These are phyloP conservation scores for Meteorus cinctellus DNA, from an alignment of 2,888 invertebrate genomes.

Conservation along the genomic window DNA sequence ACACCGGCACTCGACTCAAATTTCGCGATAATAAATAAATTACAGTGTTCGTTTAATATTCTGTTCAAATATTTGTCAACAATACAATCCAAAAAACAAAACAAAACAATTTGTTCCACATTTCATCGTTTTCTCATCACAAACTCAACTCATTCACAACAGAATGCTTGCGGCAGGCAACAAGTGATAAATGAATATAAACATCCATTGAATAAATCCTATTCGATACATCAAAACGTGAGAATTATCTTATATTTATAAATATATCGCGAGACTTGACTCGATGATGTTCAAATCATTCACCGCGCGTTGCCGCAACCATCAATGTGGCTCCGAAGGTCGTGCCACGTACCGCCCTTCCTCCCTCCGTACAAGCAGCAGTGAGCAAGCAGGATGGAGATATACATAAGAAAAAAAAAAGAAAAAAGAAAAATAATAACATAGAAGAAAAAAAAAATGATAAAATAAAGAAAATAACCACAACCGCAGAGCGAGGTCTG, in stretches of 20 bases:
- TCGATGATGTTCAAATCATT: slow-evolving; percentile 16
- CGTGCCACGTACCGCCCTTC: slow-evolving; percentile 32
- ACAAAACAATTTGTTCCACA: no score
- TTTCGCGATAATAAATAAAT: no score
- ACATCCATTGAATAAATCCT: not conserved
- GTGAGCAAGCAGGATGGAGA: not conserved
- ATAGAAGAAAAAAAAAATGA: not conserved
- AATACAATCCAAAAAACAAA: no score
- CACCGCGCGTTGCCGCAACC: slow-evolving; percentile 28
- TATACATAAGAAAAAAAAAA: slow-evolving; percentile 4
- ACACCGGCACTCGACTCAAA: no score
- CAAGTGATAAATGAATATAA: not conserved
- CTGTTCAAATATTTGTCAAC: no score
- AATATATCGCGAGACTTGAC: not conserved
- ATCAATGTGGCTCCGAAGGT: slow-evolving; percentile 37
- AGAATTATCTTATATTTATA: slow-evolving; percentile 22
- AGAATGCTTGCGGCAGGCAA: not conserved
- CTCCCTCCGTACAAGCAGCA: slow-evolving; percentile 26
- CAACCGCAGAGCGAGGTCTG: slow-evolving; percentile 42
- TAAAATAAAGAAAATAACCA: slow-evolving; percentile 32
- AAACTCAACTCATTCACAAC: no score
- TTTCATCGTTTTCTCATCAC: no score
- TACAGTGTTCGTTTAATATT: no score
- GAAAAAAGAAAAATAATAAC: not conserved
- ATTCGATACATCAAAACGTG: slow-evolving; percentile 27